These are phyloP conservation scores for Drosophila nigricruria DNA, from an alignment of 2,888 invertebrate species.

Conservation along the genomic window DNA sequence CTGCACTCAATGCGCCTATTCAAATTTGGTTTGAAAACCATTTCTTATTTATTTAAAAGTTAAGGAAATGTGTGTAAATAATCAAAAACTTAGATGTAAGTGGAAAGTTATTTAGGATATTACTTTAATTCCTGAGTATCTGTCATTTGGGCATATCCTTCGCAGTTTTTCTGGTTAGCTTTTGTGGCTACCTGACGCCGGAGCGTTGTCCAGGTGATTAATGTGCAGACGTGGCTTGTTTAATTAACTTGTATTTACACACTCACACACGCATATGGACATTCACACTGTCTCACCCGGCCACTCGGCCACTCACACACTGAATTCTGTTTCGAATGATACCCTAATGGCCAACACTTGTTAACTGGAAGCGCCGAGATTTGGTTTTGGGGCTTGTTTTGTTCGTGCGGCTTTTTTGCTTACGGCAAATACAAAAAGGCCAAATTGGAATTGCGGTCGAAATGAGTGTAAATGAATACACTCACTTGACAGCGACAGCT, in stretches of 20 bases:
- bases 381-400: constrained; percentile 34
- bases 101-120: not conserved
- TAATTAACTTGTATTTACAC: constrained; percentile 75
- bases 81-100: no score
- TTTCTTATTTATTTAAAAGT: no score
- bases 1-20: no score
- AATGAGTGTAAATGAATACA: constrained; percentile 49
- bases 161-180: constrained; percentile 20
- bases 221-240: constrained; percentile 72
- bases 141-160: not conserved
- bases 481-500: constrained; percentile 30
- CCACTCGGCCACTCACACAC: constrained; percentile 2
- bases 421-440: constrained; percentile 11
- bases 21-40: no score
- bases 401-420: constrained; percentile 5
- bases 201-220: constrained; percentile 74
- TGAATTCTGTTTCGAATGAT: constrained; percentile 34
- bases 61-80: no score
- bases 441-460: constrained; percentile 15
- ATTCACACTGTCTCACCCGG: constrained; percentile 6
- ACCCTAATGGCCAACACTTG: constrained; percentile 56
- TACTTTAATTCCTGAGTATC: not conserved
- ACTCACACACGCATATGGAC: constrained; percentile 30
- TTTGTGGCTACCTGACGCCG: constrained; percentile 53
- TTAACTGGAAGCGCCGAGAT: constrained; percentile 41